These are phyloP conservation scores for Halictus rubicundus DNA, from an alignment of 1,140 invertebrate species.

Conservation along the genomic window DNA sequence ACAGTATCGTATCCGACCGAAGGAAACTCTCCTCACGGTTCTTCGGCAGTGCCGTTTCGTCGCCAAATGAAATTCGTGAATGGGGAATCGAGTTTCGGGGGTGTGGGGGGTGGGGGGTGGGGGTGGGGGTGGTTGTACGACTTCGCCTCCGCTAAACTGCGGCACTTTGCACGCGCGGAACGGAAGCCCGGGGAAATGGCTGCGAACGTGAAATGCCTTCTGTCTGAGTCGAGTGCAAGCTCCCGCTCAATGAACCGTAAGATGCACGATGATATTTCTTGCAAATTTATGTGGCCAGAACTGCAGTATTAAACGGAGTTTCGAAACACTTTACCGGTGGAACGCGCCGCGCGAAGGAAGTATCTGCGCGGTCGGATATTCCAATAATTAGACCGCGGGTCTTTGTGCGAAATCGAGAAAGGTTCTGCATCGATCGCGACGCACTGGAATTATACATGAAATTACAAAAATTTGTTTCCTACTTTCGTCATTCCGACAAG, in stretches of 20 bases:
- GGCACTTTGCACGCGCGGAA: conserved; percentile 4
- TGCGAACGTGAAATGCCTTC: conserved; percentile 4
- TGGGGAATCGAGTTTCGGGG: not conserved
- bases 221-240: not conserved
- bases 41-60: not conserved
- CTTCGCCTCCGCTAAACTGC: not conserved
- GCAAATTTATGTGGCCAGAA: no score
- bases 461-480: no score
- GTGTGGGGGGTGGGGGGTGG: no score
- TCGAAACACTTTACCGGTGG: no score
- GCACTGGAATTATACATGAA: no score
- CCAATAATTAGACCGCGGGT: no score
- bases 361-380: no score
- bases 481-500: no score
- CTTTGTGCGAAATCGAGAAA: no score
- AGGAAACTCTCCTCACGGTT: not conserved
- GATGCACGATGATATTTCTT: not conserved
- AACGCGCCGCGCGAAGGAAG: no score
- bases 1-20: not conserved
- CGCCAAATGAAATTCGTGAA: conserved; percentile 5
- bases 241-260: not conserved
- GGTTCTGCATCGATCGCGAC: no score
- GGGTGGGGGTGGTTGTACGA: not conserved
- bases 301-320: no score
- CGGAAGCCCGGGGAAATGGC: not conserved